Evolutionary conservation across 2,888 invertebrate genomes (phyloP).

Genomic region (Pristionchus mayeri): DNA sequence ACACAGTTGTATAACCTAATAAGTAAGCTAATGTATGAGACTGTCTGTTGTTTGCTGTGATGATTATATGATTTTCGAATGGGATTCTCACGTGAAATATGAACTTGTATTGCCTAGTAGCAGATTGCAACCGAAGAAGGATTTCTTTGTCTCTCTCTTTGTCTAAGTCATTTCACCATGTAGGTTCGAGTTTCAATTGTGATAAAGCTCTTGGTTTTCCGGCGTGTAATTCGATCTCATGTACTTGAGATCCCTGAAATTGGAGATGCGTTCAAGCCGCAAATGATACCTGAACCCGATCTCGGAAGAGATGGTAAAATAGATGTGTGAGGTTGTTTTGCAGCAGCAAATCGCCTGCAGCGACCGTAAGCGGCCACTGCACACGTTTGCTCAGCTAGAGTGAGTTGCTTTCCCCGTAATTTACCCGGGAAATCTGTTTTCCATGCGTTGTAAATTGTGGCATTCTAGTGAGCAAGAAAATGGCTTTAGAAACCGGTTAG

Average conservation of each 20-base stretch:
- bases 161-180: conserved; percentile 31
- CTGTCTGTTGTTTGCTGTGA: conserved; percentile 24
- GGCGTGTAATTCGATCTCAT: not conserved
- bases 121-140: too few species aligned
- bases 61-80: not conserved
- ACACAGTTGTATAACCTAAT: not conserved
- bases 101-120: not conserved
- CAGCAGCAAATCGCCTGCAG: not conserved
- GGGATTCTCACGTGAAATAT: conserved; percentile 3
- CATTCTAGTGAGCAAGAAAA: too few species aligned
- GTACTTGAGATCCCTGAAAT: not conserved
- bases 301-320: not conserved
- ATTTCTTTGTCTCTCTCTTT: not conserved
- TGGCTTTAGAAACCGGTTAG: too few species aligned
- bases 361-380: too few species aligned
- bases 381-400: not conserved
- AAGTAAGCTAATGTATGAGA: not conserved
- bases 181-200: conserved; percentile 28
- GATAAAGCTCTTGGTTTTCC: conserved; percentile 11
- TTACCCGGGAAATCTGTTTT: too few species aligned
- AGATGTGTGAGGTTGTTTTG: not conserved
- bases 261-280: conserved; percentile 25
- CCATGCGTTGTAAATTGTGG: too few species aligned
- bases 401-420: not conserved
- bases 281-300: not conserved